Evolutionary conservation across 2,113 vertebrate species (phyloP).

Genomic region (Notarius quadriscutis): DNA sequence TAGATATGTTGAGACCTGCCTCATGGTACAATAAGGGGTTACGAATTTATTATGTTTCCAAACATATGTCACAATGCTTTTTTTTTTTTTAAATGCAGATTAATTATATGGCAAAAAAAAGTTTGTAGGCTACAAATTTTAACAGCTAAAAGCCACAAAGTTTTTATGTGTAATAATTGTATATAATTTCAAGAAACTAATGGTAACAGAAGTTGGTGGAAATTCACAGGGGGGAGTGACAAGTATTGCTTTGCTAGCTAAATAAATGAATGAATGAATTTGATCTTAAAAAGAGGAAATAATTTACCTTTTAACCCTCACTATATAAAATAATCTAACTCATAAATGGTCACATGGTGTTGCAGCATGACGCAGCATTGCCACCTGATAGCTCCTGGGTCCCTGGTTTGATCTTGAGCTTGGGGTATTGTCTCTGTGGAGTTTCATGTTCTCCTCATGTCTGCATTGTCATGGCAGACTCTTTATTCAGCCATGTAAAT

Average conservation of each 20-base stretch:
- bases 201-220: not conserved
- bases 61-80: not conserved
- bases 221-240: too few species aligned
- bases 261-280: too few species aligned
- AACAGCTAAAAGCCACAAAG: not conserved
- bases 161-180: not conserved
- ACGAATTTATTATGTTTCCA: not conserved
- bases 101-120: not conserved
- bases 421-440: not conserved
- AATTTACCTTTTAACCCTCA: not conserved
- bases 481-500: constrained; percentile 53
- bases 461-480: not conserved
- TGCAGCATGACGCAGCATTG: not conserved
- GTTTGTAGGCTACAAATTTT: not conserved
- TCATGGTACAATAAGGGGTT: not conserved
- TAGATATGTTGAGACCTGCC: not conserved
- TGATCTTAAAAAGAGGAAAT: not conserved
- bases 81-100: not conserved
- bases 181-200: not conserved
- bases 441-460: not conserved
- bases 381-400: not conserved
- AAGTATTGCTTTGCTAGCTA: too few species aligned
- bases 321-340: not conserved
- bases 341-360: not conserved
- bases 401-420: not conserved